These are phyloP conservation scores for Timema cristinae DNA, from an alignment of 2,888 invertebrate species.

Conservation along the genomic window DNA sequence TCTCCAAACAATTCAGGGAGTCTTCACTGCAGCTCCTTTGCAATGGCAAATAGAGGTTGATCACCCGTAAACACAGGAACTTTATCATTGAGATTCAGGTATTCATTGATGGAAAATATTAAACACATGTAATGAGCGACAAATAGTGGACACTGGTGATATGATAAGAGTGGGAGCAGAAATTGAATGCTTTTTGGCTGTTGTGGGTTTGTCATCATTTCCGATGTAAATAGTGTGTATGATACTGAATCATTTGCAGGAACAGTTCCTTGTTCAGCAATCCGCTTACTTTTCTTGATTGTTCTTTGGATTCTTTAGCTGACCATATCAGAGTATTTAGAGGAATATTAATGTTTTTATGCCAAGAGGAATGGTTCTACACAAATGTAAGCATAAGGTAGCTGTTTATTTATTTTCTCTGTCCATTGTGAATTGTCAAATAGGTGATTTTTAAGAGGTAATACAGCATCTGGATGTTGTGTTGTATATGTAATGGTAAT, in stretches of 20 bases:
- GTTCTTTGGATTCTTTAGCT: neutral
- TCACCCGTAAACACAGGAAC: neutral
- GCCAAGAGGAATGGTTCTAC: neutral
- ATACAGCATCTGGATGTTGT: constrained; percentile 9
- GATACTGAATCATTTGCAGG: constrained; percentile 6
- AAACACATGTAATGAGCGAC: neutral
- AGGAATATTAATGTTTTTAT: neutral
- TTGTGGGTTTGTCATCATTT: constrained; percentile 3
- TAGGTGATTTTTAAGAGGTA: neutral
- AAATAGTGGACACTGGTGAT: neutral
- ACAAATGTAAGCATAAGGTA: neutral
- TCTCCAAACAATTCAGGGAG: constrained; percentile 5
- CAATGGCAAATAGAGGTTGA: neutral
- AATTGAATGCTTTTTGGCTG: constrained; percentile 4
- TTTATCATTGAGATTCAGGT: constrained; percentile 13
- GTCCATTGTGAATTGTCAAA: constrained; percentile 12
- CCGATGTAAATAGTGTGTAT: neutral
- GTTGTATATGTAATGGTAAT: neutral
- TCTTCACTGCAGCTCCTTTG: constrained; percentile 1
- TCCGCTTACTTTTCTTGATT: neutral
- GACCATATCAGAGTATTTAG: constrained; percentile 7
- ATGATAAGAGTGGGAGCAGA: neutral
- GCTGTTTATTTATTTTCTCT: constrained; percentile 1
- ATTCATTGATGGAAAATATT: constrained; percentile 2
- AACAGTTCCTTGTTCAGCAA: neutral